phyloP scores from a whole-genome alignment of 2,113 vertebrate species.

The Prolemur simus region DNA sequence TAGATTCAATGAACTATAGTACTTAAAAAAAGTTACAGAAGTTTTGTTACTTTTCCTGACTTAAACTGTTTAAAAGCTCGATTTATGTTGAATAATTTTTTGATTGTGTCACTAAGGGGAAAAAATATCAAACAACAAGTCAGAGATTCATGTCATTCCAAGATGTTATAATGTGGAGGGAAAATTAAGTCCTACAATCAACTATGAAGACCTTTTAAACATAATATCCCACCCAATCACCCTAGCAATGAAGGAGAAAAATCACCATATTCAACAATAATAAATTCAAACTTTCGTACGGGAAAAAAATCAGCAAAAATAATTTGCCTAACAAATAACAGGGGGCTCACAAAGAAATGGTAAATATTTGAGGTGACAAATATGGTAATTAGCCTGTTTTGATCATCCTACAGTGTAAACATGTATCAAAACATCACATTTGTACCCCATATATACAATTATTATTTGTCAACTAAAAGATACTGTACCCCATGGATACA shows the following conservation, averaged over 20 bases:
- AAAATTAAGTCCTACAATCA: neutral
- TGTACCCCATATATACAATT: neutral
- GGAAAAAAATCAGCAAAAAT: conserved; percentile 7
- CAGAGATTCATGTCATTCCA: neutral
- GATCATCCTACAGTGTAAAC: neutral
- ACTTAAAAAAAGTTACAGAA: too few relatives aligned
- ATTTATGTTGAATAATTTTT: too few relatives aligned
- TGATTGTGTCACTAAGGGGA: neutral
- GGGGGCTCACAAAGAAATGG: neutral
- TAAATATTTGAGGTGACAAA: neutral
- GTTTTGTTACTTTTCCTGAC: too few relatives aligned
- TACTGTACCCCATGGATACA: too few relatives aligned
- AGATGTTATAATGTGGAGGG: neutral
- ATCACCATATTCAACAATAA: neutral
- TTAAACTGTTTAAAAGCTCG: too few relatives aligned
- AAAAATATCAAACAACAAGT: neutral
- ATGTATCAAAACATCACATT: neutral
- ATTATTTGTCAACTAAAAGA: neutral
- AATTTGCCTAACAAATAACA: conserved; percentile 23
- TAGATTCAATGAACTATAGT: too few relatives aligned
- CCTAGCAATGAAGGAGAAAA: neutral
- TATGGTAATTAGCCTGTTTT: neutral
- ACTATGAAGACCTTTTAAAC: neutral
- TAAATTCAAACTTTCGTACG: neutral
- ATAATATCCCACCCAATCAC: neutral